A percentile compares a stretch with the other conserved stretches of the same genome.
Conservation (phyloP, 2,113 vertebrate species). For the Erythrocercus mccallii region DNA sequence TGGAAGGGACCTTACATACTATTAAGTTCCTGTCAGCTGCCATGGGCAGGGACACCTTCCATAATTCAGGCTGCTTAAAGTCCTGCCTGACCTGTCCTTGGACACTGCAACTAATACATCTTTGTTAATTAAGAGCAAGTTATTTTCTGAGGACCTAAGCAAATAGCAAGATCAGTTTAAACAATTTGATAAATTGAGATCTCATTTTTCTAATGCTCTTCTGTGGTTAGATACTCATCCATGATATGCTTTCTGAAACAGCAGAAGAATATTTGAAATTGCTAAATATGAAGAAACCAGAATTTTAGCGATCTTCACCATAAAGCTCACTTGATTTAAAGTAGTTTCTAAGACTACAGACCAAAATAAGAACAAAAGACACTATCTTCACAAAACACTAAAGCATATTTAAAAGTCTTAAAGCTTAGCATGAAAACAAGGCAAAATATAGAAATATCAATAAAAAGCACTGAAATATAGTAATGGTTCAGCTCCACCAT, state of each 20-base stretch:
- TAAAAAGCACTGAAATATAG: background rate
- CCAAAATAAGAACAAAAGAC: background rate
- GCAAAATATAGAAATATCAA: background rate
- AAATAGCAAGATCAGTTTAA: background rate
- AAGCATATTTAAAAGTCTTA: background rate
- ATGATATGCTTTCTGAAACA: background rate
- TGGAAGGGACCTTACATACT: background rate
- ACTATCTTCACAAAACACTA: background rate
- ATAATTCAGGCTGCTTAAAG: background rate
- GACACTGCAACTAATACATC: background rate
- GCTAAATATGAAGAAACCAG: rapidly evolving
- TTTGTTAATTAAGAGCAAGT: background rate
- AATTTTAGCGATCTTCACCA: rapidly evolving
- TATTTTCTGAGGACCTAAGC: background rate
- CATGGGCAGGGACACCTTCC: background rate
- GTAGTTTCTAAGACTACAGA: background rate
- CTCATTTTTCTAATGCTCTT: background rate
- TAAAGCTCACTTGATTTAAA: background rate
- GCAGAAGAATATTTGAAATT: background rate
- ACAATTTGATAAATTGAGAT: background rate
- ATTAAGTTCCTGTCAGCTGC: background rate
- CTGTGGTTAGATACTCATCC: background rate
- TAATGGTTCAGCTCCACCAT: background rate
- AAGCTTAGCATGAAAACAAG: background rate
- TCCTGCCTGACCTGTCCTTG: background rate